Conservation (phyloP, 2,888 invertebrate species). For the Gastracanthus pulcherrimus region DNA sequence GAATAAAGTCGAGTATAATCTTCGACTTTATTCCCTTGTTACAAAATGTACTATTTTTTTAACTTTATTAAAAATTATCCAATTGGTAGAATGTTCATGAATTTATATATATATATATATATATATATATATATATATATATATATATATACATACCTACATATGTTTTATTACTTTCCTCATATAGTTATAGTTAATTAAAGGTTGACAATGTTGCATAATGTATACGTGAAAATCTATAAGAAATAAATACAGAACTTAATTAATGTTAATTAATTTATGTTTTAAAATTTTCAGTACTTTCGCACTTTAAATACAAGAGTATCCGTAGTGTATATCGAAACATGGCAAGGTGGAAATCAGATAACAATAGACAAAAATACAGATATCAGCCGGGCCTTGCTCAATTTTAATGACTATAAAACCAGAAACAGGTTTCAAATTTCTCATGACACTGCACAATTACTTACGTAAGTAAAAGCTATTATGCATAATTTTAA, state of each 20-base stretch:
- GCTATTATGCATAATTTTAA: no score
- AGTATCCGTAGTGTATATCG: conserved; percentile 96
- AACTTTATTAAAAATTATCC: no score
- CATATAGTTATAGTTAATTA: no score
- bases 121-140: no score
- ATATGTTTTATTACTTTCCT: no score
- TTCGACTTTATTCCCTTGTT: no score
- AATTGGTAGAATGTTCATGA: no score
- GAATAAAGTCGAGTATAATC: no score
- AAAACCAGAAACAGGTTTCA: conserved; percentile 90
- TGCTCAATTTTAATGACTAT: conserved; percentile 96
- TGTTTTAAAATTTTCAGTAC: conserved; percentile 81
- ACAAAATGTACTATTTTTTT: no score
- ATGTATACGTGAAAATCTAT: not conserved
- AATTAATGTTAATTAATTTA: not conserved
- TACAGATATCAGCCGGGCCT: conserved; percentile 92
- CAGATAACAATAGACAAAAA: conserved; percentile 89
- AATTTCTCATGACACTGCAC: conserved; percentile 93
- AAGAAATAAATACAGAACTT: not conserved
- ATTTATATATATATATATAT: no score
- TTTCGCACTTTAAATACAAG: conserved; percentile 95
- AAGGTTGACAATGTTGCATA: no score
- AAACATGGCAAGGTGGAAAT: conserved; percentile 97
- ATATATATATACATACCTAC: no score
- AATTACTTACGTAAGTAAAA: conserved; percentile 91